Conservation (phyloP, 2,797 vertebrate species). For the Erpetoichthys calabaricus region DNA sequence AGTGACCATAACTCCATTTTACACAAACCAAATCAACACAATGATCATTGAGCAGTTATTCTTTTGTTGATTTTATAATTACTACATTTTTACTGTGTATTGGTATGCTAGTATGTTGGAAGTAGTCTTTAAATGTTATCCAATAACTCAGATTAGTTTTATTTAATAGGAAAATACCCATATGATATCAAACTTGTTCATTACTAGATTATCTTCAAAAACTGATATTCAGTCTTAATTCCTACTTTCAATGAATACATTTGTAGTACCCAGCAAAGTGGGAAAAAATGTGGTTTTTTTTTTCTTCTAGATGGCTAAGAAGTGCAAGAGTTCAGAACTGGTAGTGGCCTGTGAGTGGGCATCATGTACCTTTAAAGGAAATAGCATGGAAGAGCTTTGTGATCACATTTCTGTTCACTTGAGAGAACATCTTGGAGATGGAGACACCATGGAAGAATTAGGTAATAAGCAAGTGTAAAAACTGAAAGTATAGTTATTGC, state of each 20-base stretch:
- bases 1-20: too few relatives aligned
- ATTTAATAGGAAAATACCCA: too few relatives aligned
- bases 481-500: not conserved
- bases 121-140: too few relatives aligned
- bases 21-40: too few relatives aligned
- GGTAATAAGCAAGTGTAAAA: slow-evolving; percentile 33
- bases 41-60: too few relatives aligned
- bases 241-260: not conserved
- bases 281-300: not conserved
- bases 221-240: not conserved
- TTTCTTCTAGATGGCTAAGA: slow-evolving; percentile 36
- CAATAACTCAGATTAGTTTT: too few relatives aligned
- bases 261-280: not conserved
- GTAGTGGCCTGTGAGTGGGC: slow-evolving; percentile 44
- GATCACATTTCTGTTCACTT: slow-evolving; percentile 42
- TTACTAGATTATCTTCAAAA: too few relatives aligned
- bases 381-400: slow-evolving; percentile 44
- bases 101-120: too few relatives aligned
- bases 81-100: too few relatives aligned
- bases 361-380: slow-evolving; percentile 42
- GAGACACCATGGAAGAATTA: slow-evolving; percentile 55
- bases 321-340: slow-evolving; percentile 29
- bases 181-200: too few relatives aligned
- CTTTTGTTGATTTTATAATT: too few relatives aligned
- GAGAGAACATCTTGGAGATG: slow-evolving; percentile 44